Base-by-base conservation (phyloP, 2,113 vertebrate species). In the Saimiri boliviensis region DNA sequence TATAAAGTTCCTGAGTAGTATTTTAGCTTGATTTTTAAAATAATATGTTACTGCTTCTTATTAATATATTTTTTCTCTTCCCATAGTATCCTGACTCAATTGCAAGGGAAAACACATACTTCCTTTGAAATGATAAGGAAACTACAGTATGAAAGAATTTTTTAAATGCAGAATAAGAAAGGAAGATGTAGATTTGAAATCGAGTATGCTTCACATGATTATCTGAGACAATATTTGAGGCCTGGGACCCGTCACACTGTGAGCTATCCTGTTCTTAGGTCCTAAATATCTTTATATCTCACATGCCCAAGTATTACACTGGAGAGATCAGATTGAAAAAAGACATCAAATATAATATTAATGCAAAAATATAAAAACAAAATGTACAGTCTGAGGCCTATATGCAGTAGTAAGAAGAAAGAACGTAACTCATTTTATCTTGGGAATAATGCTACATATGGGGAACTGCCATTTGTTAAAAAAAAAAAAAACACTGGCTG, bases 11-110 rank as follows among this genome's bases (percentile, higher is more conserved):
- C 37, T 49, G 27, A 87, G 66, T 21, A 80, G 21, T 25, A 93
- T 3, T 87, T 58, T 91, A 76, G 52, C 42, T 71, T 94, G 88
- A 97, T 86, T 95, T 89, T 63, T 19, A 35, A 82, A 91, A 66
- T 76, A 80, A 60, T 86, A 23, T 21, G 37, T 52, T 81, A 54
- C n/a, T 68, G 6, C 3, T 89, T 92, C 40, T 85, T 95, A 86
- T 42, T 95, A 70, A 79, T 23, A 66, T 56, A 17, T 73, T 77
- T 86, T 68, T 74, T 42, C 35, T 63, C 20, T 23, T 92, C 10
- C 70, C 37, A 2, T 60, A 70, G 6, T 80, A 47, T 42, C 60
- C 52, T 93, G 70, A 68, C 23, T 54, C 21, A 63, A 68, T 68
- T 56, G 16, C 42, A 79, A 19, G 30, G 17, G 30, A 1, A 91